Evolutionary conservation across 2,888 invertebrate species (phyloP).

Genomic region (Caenorhabditis sp.): DNA sequence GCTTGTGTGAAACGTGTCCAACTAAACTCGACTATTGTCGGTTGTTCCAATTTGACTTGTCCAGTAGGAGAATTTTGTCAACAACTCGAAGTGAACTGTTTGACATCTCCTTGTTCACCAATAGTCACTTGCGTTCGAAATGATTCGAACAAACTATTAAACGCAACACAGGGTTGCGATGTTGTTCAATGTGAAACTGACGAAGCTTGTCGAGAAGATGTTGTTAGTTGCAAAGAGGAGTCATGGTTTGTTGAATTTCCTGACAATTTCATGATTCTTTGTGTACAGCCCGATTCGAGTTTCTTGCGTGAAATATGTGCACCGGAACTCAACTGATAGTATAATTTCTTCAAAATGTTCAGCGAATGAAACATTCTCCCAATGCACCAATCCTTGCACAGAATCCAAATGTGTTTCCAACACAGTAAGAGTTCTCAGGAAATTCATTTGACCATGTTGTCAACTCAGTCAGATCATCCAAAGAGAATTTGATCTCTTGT

Average conservation of each 20-base stretch:
- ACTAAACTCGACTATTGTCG: neutral
- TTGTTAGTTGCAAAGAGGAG: conserved; percentile 6
- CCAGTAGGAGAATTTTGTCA: conserved; percentile 15
- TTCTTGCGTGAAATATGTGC: conserved; percentile 5
- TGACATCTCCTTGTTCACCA: conserved; percentile 14
- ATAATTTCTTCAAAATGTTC: neutral
- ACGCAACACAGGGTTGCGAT: conserved; percentile 12
- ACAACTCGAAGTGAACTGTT: conserved; percentile 13
- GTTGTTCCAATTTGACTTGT: conserved; percentile 9
- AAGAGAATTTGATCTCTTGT: too few relatives aligned
- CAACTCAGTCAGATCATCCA: too few relatives aligned
- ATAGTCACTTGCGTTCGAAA: conserved; percentile 15
- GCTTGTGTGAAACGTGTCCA: neutral
- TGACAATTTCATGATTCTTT: neutral
- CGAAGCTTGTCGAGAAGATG: conserved; percentile 15
- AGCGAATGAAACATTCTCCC: neutral
- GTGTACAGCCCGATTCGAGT: conserved; percentile 22
- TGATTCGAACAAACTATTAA: conserved; percentile 1
- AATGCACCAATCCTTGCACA: conserved; percentile 3
- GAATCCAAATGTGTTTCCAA: neutral
- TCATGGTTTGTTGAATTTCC: conserved; percentile 11
- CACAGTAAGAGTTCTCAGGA: neutral
- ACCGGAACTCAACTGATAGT: neutral
- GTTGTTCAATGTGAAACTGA: conserved; percentile 13
- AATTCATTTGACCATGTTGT: too few relatives aligned